Conservation (phyloP, 2,888 invertebrate species). For the Athalia circularis region DNA sequence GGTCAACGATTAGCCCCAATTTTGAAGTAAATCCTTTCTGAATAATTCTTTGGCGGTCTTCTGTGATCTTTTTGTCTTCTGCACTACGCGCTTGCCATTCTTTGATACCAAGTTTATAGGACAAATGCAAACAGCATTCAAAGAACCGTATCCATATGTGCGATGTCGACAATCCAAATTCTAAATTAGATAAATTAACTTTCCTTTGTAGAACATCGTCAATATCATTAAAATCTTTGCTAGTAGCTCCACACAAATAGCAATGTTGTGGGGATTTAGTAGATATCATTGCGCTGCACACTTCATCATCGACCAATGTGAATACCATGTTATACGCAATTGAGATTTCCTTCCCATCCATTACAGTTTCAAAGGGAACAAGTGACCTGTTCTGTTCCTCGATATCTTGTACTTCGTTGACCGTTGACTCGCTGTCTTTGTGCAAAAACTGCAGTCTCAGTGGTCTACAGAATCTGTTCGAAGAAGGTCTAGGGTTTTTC, state of each 20-base stretch:
- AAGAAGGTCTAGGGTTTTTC: slow-evolving; percentile 39
- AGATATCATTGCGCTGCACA: background rate
- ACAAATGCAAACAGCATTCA: background rate
- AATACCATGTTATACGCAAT: background rate
- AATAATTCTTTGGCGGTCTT: slow-evolving; percentile 45
- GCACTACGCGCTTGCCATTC: slow-evolving; percentile 59
- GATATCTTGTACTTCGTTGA: background rate
- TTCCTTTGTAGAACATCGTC: background rate
- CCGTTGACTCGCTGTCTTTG: background rate
- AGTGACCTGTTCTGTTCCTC: background rate
- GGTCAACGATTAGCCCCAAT: slow-evolving; percentile 49
- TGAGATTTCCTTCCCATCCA: background rate
- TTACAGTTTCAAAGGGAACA: background rate
- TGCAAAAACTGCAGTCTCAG: slow-evolving; percentile 24
- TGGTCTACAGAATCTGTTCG: slow-evolving; percentile 43
- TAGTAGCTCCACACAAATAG: background rate
- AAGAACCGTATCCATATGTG: background rate
- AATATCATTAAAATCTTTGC: background rate
- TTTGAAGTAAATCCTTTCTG: slow-evolving; percentile 44
- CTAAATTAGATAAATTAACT: background rate
- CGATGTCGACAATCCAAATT: background rate
- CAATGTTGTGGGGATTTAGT: background rate
- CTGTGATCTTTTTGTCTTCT: slow-evolving; percentile 52
- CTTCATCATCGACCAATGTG: background rate
- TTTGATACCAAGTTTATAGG: background rate